These are phyloP conservation scores for Cataglyphis altisquamis DNA, from an alignment of 2,888 invertebrate species.

Conservation along the genomic window DNA sequence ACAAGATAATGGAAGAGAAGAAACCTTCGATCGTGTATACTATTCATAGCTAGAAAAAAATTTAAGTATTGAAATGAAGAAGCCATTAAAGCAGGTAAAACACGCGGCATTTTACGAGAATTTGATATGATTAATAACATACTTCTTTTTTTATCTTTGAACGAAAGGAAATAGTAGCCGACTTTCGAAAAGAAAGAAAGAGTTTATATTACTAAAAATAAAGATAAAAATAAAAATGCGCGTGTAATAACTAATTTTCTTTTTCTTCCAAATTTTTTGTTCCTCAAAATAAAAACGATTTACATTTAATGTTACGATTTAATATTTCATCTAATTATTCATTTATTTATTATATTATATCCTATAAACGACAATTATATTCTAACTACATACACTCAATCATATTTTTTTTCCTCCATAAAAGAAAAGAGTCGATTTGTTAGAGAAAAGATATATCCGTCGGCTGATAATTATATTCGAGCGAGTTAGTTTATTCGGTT, in stretches of 20 bases:
- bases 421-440: conserved; percentile 13
- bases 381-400: not conserved
- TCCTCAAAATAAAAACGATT: not conserved
- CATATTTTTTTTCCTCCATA: not conserved
- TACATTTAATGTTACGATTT: not conserved
- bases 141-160: not conserved
- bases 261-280: not conserved
- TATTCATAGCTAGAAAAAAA: conserved; percentile 15
- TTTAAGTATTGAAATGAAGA: not conserved
- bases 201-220: not conserved
- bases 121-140: conserved; percentile 16
- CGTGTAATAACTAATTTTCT: not conserved
- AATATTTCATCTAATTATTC: not conserved
- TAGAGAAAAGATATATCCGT: not conserved
- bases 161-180: not conserved
- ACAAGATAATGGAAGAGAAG: not conserved
- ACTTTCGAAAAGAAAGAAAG: not conserved
- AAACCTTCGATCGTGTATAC: conserved; percentile 5
- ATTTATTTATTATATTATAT: not conserved
- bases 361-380: not conserved
- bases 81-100: conserved; percentile 14
- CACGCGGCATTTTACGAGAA: not conserved
- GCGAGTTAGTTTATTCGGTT: conserved; percentile 73
- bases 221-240: not conserved
- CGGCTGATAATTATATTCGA: conserved; percentile 73